These are phyloP conservation scores for Spea multiplicata DNA, from an alignment of 2,113 vertebrate species.

Conservation along the genomic window DNA sequence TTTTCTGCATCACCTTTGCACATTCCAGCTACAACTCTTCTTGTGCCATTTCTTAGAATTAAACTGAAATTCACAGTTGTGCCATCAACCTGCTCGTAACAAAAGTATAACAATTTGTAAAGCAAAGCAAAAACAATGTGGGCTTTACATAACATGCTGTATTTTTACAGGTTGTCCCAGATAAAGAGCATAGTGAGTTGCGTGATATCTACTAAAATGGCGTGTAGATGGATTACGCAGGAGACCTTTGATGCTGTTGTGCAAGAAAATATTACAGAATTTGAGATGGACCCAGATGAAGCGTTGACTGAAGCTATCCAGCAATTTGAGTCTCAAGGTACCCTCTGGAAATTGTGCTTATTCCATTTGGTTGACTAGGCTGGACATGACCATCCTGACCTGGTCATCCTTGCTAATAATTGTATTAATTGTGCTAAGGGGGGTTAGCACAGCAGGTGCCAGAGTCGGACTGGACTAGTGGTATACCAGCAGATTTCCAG, in stretches of 20 bases:
- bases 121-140: too few species aligned
- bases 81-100: too few species aligned
- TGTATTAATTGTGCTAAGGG: too few species aligned
- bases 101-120: background rate
- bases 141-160: background rate
- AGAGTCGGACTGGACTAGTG: too few species aligned
- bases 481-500: too few species aligned
- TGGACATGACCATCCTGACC: too few species aligned
- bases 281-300: slow-evolving; percentile 83
- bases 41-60: too few species aligned
- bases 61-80: too few species aligned
- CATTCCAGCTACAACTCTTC: too few species aligned
- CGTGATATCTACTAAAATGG: slow-evolving; percentile 64
- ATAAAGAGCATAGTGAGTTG: background rate
- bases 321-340: slow-evolving; percentile 94
- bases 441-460: too few species aligned
- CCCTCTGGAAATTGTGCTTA: background rate
- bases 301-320: slow-evolving; percentile 82
- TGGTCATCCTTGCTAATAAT: too few species aligned
- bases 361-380: background rate
- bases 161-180: slow-evolving; percentile 3
- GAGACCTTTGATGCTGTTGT: slow-evolving; percentile 90
- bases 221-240: slow-evolving; percentile 79
- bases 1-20: too few species aligned
- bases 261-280: slow-evolving; percentile 85